Evolutionary conservation across 2,797 vertebrate genomes (phyloP).

Genomic region (Takifugu ocellatus): DNA sequence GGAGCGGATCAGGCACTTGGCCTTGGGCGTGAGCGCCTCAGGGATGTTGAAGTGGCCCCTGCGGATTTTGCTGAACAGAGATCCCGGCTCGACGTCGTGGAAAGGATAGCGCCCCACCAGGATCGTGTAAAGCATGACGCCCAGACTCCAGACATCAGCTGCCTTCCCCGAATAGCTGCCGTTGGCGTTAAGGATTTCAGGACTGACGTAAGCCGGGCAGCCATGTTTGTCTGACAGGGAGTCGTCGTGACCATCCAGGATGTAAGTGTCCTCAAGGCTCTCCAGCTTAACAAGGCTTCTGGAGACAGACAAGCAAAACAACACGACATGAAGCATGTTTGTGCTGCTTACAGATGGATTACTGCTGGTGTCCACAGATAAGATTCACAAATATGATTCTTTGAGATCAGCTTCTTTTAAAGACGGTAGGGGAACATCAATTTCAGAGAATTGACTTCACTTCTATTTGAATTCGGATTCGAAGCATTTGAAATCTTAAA

Average conservation of each 20-base stretch:
- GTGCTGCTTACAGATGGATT: too few relatives aligned
- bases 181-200: slow-evolving; percentile 95
- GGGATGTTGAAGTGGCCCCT: slow-evolving; percentile 98
- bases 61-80: slow-evolving; percentile 98
- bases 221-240: slow-evolving; percentile 98
- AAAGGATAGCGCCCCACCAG: slow-evolving; percentile 98
- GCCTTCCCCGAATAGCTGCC: slow-evolving; percentile 99
- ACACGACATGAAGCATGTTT: too few relatives aligned
- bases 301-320: slow-evolving; percentile 22
- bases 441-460: slow-evolving; percentile 60
- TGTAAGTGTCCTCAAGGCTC: slow-evolving; percentile 95
- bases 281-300: slow-evolving; percentile 96
- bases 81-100: slow-evolving; percentile 96
- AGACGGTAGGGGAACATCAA: background rate
- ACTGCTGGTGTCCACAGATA: too few relatives aligned
- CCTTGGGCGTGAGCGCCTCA: slow-evolving; percentile 96
- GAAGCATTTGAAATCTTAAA: slow-evolving; percentile 24
- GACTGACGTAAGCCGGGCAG: slow-evolving; percentile 97
- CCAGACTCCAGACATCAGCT: slow-evolving; percentile 97
- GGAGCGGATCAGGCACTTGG: slow-evolving; percentile 98
- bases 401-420: slow-evolving; percentile 27
- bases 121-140: slow-evolving; percentile 99
- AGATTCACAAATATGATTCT: too few relatives aligned
- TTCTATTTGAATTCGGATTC: slow-evolving; percentile 39
- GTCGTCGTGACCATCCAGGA: slow-evolving; percentile 90